A percentile compares a stretch with the other conserved stretches of the same genome.
Conservation (phyloP, 2,113 vertebrate species). For the Brachyhypopomus occidentalis region DNA sequence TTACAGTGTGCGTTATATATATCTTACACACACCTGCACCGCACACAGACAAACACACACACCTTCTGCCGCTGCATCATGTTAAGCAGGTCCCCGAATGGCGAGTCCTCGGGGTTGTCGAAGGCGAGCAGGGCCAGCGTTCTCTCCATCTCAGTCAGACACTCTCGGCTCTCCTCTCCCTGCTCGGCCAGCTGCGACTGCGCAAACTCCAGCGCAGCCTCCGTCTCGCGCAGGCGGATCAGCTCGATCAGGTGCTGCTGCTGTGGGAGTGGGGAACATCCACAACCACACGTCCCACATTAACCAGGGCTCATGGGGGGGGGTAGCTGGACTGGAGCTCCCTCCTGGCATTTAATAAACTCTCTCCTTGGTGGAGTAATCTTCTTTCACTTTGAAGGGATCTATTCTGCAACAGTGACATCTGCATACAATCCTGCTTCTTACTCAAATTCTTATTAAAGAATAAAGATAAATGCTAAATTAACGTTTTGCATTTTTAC, state of each 20-base stretch:
- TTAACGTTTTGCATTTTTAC: too few relatives aligned
- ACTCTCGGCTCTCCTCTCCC: constrained; percentile 96
- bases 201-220: constrained; percentile 96
- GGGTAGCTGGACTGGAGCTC: too few relatives aligned
- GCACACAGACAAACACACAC: constrained; percentile 6
- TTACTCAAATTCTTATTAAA: too few relatives aligned
- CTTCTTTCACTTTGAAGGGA: too few relatives aligned
- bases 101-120: constrained; percentile 95
- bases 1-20: not conserved
- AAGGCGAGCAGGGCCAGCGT: constrained; percentile 94
- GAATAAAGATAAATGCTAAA: too few relatives aligned
- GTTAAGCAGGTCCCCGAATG: constrained; percentile 96
- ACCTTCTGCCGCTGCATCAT: constrained; percentile 99
- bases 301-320: not conserved
- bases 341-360: too few relatives aligned
- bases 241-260: constrained; percentile 98
- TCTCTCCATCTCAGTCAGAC: constrained; percentile 97
- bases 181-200: constrained; percentile 97
- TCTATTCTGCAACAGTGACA: too few relatives aligned
- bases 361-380: too few relatives aligned
- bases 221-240: constrained; percentile 95
- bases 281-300: not conserved
- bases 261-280: constrained; percentile 64
- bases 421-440: too few relatives aligned
- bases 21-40: not conserved